Base-by-base conservation (phyloP, 1,140 invertebrate genomes). In the Lethrus apterus region DNA sequence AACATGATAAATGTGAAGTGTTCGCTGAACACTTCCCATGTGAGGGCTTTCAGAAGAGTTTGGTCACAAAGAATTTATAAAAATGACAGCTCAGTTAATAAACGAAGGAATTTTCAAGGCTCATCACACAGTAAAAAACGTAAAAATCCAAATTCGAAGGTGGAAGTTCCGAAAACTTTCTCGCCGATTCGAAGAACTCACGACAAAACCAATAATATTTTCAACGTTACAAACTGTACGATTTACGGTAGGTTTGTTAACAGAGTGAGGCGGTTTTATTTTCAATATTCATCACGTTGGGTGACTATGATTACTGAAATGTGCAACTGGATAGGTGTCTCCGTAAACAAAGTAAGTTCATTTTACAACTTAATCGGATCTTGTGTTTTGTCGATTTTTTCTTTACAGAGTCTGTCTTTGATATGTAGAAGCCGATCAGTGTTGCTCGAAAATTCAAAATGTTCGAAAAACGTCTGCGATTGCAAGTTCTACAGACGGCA, bases 221-320 rank as follows among this genome's bases (percentile, higher is more conserved):
- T 38, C 10, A 38, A 38, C 24, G 20, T 38, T 9, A 21, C 35
- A n/a, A 38, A 38, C 24, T 38, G 19, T 2, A 19, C 11, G 11
- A 21, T n/a, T 9, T 38, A 38, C 35, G 14, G 10, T 7, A 21
- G n/a, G 24, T 38, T 38, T 9, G 24, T 21, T n/a, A 23, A n/a
- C 10, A 38, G 24, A n/a, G 19, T 38, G 5, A 38, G 14, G 35
- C 20, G 24, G 13, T 21, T 38, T 7, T 21, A 38, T 19, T 21
- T 18, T 21, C 20, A 21, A 23, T 38, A 38, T 23, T 21, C 35
- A 11, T 21, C 18, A 19, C 11, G 20, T 10, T 38, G 35, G 35
- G 20, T 20, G 13, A 38, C 20, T 11, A 17, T 38, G 2, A 21
- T 38, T 5, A 38, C 20, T 14, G 35, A 38, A 21, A 11, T 38